phyloP scores from a whole-genome alignment of 1,140 invertebrate species.

The Zaprionus kolodkinae region DNA sequence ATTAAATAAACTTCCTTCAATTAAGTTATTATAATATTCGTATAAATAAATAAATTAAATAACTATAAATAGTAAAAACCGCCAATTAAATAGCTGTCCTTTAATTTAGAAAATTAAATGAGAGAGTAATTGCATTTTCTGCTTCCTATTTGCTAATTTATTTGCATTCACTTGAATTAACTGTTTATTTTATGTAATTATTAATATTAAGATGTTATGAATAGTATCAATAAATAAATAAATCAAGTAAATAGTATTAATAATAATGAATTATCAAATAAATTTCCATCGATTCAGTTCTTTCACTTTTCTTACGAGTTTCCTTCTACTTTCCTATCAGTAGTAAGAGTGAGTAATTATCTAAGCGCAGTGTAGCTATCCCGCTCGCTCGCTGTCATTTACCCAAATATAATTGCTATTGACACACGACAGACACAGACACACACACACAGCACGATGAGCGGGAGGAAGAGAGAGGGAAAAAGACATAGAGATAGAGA shows the following conservation, averaged over 20 bases:
- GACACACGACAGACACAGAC: constrained; percentile 47
- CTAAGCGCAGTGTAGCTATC: constrained; percentile 18
- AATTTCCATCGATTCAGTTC: background rate
- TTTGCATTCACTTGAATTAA: too few species aligned
- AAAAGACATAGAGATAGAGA: background rate
- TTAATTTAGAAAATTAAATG: too few species aligned
- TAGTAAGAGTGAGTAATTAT: background rate
- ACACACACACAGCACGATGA: background rate
- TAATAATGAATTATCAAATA: background rate
- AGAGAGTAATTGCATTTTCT: too few species aligned
- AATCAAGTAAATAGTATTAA: constrained; percentile 1
- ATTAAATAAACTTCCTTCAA: too few species aligned
- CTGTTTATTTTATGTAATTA: too few species aligned
- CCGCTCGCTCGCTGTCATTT: background rate
- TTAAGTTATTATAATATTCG: too few species aligned
- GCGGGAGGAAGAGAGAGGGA: background rate
- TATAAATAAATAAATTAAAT: too few species aligned
- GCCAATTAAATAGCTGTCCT: too few species aligned
- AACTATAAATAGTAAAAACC: too few species aligned
- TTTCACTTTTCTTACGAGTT: background rate
- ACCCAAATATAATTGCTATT: constrained; percentile 65
- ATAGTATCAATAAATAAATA: background rate
- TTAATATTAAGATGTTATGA: background rate
- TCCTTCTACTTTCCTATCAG: too few species aligned
- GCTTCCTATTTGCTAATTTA: too few species aligned